Base-by-base conservation (phyloP, 2,797 vertebrate genomes). In the Varecia variegata region DNA sequence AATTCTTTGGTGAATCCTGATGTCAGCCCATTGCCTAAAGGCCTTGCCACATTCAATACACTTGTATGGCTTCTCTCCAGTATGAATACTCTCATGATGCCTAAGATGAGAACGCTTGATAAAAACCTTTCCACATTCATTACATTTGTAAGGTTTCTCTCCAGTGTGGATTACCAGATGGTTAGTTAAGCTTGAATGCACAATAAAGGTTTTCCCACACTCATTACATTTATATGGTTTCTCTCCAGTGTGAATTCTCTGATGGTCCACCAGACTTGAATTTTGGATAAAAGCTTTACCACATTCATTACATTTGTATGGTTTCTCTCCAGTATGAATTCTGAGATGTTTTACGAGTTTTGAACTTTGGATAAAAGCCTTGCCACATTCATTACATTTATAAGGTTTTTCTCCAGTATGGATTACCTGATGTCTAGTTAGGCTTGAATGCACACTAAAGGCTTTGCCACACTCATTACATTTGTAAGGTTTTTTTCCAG, bases 171-270 rank as follows among this genome's bases (percentile, higher is more conserved):
- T 92, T 30, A 85, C 60, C 74, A 90, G 87, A 30, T 97, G 97
- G 85, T 95, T 92, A 27, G 95, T 96, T 30, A 97, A 62, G 50
- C 67, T 85, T 65, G 95, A 95, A 73, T 52, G 90, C 73, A 68
- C 83, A 52, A 60, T 96, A 83, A 96, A 97, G 14, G 54, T 74
- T 60, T 96, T 97, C 6, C 86, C 88, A 60, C 92, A 97, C 40
- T 96, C 95, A 11, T 58, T 79, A 60, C 92, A 97, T 0, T 87
- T 80, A 43, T 97, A 93, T 25, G 96, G 93, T 65, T 97, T 97
- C 82, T 97, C 93, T 9, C 96, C 97, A 7, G 86, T 97, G 47
- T 97, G 96, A 20, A 74, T 96, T 58, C 84, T 87, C 83, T 52
- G 43, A 56, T 94, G 95, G 10, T 87, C 76, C 21, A 30, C 38